Evolutionary conservation across 2,888 invertebrate species (phyloP).

Genomic region (Phytoseiulus persimilis): DNA sequence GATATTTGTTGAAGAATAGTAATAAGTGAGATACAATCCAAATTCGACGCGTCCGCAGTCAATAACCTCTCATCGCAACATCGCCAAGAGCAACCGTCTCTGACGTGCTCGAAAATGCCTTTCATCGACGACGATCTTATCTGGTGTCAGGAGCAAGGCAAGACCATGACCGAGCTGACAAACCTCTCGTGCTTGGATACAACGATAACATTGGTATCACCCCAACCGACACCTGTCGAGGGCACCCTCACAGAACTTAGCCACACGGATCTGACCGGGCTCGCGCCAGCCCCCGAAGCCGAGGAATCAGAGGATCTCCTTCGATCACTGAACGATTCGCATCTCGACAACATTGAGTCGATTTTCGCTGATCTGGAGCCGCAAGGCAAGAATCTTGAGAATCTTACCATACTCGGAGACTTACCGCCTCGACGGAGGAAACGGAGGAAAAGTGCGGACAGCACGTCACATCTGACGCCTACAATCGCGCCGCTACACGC

Average conservation of each 20-base stretch:
- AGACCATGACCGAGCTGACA: conserved; percentile 35
- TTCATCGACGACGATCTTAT: conserved; percentile 34
- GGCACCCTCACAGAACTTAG: conserved; percentile 35
- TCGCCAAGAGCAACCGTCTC: background rate
- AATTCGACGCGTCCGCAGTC: background rate
- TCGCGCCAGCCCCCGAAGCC: conserved; percentile 26
- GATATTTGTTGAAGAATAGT: too few relatives aligned
- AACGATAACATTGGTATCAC: conserved; percentile 29
- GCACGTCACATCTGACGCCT: conserved; percentile 34
- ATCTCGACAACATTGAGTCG: conserved; percentile 34
- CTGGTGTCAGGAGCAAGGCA: conserved; percentile 35
- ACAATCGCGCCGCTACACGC: conserved; percentile 33
- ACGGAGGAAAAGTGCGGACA: conserved; percentile 32
- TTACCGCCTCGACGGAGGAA: conserved; percentile 25
- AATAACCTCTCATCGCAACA: background rate
- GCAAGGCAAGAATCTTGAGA: conserved; percentile 18
- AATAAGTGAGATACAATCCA: background rate
- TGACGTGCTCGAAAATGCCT: conserved; percentile 8
- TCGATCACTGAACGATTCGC: conserved; percentile 20
- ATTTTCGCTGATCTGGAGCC: conserved; percentile 36
- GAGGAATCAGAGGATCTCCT: conserved; percentile 30
- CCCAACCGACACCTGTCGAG: conserved; percentile 29
- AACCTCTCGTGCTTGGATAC: conserved; percentile 33
- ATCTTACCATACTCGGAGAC: conserved; percentile 31
- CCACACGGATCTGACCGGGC: conserved; percentile 29